Percentiles rank a stretch among this genome's conserved stretches.
phyloP scores from a whole-genome alignment of 2,113 vertebrate species.

The Steatornis caripensis region DNA sequence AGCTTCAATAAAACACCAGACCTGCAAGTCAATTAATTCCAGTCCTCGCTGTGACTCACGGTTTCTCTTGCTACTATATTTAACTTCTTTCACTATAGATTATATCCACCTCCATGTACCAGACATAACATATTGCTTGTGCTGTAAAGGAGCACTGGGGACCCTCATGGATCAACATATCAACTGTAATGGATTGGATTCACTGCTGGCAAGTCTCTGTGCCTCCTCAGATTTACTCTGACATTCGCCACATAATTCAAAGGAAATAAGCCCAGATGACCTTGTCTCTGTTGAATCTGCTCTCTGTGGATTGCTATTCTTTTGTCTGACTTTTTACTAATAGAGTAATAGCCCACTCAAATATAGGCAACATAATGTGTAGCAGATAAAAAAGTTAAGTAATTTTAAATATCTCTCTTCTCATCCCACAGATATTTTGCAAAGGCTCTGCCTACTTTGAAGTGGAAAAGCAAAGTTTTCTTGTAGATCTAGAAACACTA shows the following conservation, averaged over 20 bases:
- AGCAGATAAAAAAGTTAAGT: not conserved
- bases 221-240: constrained; percentile 18
- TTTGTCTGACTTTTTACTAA: not conserved
- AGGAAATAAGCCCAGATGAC: constrained; percentile 16
- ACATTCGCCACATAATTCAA: not conserved
- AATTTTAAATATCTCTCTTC: not conserved
- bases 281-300: not conserved
- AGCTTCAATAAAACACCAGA: constrained; percentile 9
- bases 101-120: not conserved
- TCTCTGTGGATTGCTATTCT: not conserved
- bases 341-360: not conserved
- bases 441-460: not conserved
- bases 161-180: constrained; percentile 23
- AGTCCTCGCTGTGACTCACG: not conserved
- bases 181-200: constrained; percentile 26
- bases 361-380: not conserved
- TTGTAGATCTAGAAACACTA: not conserved
- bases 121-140: constrained; percentile 12
- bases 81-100: not conserved
- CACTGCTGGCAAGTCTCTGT: constrained; percentile 6
- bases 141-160: constrained; percentile 1
- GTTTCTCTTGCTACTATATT: not conserved
- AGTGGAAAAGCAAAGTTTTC: not conserved
- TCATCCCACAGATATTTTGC: not conserved
- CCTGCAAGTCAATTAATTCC: constrained; percentile 33